These are phyloP conservation scores for Myotis findleyi DNA, from an alignment of 2,797 vertebrate species.

Conservation along the genomic window DNA sequence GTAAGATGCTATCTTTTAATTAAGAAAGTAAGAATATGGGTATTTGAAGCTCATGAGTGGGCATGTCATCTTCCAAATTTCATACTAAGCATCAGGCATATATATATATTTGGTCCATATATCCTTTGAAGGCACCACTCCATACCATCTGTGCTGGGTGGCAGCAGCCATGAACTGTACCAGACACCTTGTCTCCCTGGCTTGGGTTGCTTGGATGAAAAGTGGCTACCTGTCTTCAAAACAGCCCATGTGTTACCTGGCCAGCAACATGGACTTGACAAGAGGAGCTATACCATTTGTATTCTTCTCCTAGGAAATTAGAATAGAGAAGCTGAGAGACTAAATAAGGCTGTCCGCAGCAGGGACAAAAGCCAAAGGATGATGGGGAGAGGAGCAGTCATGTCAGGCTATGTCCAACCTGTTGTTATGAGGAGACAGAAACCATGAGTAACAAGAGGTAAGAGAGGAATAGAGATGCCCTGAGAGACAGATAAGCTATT, in stretches of 20 bases:
- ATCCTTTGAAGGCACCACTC: neutral
- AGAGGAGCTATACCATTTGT: neutral
- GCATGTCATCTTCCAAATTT: slow-evolving; percentile 6
- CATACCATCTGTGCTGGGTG: neutral
- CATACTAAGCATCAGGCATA: neutral
- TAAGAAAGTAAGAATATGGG: slow-evolving; percentile 20
- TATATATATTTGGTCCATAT: neutral
- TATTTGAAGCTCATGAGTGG: slow-evolving; percentile 37
- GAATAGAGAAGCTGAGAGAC: slow-evolving; percentile 19
- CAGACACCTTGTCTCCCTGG: neutral
- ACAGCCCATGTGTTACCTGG: slow-evolving; percentile 1
- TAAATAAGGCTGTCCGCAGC: slow-evolving; percentile 15
- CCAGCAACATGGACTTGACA: neutral
- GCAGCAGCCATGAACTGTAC: neutral
- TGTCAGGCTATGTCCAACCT: neutral
- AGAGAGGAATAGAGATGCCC: neutral
- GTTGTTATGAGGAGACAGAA: neutral
- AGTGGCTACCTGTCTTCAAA: slow-evolving; percentile 32
- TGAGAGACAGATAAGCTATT: neutral
- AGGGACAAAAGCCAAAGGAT: slow-evolving; percentile 31
- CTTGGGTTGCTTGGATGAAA: neutral
- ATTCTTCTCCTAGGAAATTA: slow-evolving; percentile 56
- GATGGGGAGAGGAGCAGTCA: neutral
- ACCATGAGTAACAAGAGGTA: neutral
- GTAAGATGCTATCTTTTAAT: slow-evolving; percentile 14